Base-by-base conservation (phyloP, 2,888 invertebrate species). In the Drosophila subsilvestris region DNA sequence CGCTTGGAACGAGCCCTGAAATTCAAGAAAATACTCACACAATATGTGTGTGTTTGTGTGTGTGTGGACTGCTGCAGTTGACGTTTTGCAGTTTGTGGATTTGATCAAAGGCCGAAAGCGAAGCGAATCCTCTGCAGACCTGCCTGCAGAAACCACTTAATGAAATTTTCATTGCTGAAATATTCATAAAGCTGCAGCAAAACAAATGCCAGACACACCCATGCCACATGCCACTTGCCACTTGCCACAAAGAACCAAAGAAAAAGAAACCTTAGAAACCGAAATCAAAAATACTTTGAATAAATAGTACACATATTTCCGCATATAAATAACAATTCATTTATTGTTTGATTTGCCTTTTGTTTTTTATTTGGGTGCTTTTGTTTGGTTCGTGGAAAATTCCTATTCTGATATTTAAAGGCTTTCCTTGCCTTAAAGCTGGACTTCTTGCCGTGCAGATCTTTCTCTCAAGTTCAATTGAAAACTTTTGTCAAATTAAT, bases 401-500 rank as follows among this genome's bases (percentile, higher is more conserved):
- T 44, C 25, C 45, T 25, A 45, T 43, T 70, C 37, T 51, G 65
- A 60, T 75, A 65, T 56, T 62, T 44, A 51, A 37, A 48, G 44
- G 7, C 54, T 44, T 17, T 55, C 27, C 3, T 7, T n/a, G n/a
- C 0, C 60, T 66, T 82, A 85, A 83, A 82, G 79, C 75, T 27
- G 32, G n/a, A 48, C 56, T 43, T 53, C 22, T 82, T 68, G 63
- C 51, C 37, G 10, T 43, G 18, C 43, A 54, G 56, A 68, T 14
- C 53, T 53, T 32, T 70, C 44, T 48, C 14, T 65, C 61, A 70
- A 67, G 63, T 79, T 76, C 82, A 79, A 84, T 84, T 78, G 78
- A 78, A 88, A 88, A 87, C 76, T 88, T 85, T 84, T 78, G 77
- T 76, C 81, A 81, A 88, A 88, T 88, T 88, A 85, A 85, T 85